phyloP scores from a whole-genome alignment of 2,888 invertebrate genomes.

The Galerucella calmariensis region DNA sequence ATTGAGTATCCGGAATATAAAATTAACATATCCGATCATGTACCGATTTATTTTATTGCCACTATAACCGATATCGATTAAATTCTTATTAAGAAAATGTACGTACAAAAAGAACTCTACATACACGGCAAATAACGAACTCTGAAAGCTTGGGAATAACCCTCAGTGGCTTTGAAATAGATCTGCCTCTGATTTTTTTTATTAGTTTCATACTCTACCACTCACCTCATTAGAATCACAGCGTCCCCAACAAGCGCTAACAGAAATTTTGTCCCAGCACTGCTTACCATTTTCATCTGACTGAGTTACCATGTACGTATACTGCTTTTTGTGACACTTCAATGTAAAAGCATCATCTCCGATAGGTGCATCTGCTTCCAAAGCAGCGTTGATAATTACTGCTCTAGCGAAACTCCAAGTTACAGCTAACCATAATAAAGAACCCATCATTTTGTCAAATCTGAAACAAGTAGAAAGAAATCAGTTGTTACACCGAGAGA shows the following conservation, averaged over 20 bases:
- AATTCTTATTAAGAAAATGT: too few relatives aligned
- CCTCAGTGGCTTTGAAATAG: too few relatives aligned
- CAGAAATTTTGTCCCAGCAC: slow-evolving; percentile 81
- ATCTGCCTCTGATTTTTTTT: too few relatives aligned
- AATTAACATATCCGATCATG: too few relatives aligned
- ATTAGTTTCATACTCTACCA: background rate
- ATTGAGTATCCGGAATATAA: background rate
- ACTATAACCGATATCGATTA: too few relatives aligned
- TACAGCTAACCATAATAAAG: slow-evolving; percentile 30
- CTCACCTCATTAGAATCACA: slow-evolving; percentile 86
- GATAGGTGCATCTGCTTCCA: slow-evolving; percentile 53
- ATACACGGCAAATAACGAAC: too few relatives aligned
- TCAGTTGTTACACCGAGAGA: background rate
- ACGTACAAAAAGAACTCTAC: too few relatives aligned
- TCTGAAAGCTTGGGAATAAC: too few relatives aligned
- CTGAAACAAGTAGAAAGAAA: background rate
- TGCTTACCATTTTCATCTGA: slow-evolving; percentile 72
- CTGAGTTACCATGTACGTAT: slow-evolving; percentile 75
- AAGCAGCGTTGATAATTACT: slow-evolving; percentile 52
- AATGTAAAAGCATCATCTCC: slow-evolving; percentile 67
- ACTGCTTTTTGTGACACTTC: slow-evolving; percentile 75
- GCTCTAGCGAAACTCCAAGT: slow-evolving; percentile 29
- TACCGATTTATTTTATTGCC: too few relatives aligned
- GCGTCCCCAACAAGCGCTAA: slow-evolving; percentile 83
- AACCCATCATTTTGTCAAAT: slow-evolving; percentile 31